phyloP scores from a whole-genome alignment of 2,113 vertebrate genomes.

The Zapornia atra region DNA sequence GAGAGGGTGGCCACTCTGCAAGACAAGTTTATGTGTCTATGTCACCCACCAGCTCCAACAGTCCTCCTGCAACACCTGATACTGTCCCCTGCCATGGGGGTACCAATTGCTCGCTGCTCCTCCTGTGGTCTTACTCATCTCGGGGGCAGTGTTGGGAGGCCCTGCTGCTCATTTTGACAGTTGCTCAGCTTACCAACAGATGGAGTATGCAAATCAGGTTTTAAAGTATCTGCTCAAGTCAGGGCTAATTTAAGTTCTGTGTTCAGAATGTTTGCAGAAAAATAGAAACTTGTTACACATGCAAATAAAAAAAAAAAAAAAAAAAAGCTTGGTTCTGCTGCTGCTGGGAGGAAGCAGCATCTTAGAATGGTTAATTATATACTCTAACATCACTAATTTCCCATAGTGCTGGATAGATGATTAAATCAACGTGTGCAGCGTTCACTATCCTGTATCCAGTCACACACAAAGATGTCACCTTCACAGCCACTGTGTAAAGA shows the following conservation, averaged over 20 bases:
- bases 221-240: background rate
- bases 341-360: background rate
- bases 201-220: constrained; percentile 39
- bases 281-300: background rate
- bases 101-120: fast-evolving
- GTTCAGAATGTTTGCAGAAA: background rate
- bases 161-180: constrained; percentile 5
- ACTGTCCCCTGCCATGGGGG: background rate
- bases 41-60: background rate
- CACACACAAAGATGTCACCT: background rate
- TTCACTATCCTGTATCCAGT: background rate
- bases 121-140: background rate
- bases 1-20: background rate
- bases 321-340: background rate
- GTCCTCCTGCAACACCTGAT: too few relatives aligned
- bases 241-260: background rate
- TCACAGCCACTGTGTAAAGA: background rate
- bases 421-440: background rate
- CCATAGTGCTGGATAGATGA: background rate
- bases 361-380: background rate
- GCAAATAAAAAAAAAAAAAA: background rate
- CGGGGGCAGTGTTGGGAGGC: background rate
- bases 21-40: background rate
- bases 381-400: background rate
- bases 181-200: constrained; percentile 32